A percentile compares a stretch with the other conserved stretches of the same genome.
Conservation (phyloP, 2,113 vertebrate species). For the Ictalurus furcatus region DNA sequence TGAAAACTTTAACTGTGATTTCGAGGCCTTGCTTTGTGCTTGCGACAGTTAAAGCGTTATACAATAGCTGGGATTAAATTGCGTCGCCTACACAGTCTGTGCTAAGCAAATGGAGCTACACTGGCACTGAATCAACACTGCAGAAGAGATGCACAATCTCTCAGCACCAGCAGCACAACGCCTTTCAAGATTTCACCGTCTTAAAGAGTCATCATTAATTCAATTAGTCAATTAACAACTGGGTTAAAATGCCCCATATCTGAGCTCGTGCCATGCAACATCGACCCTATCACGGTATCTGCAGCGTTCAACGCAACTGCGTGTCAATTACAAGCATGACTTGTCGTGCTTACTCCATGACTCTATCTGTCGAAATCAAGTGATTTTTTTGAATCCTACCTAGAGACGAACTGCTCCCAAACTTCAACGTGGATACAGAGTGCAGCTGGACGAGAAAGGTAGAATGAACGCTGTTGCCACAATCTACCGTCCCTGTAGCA, state of each 20-base stretch:
- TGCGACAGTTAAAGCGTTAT: neutral
- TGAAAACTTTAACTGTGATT: neutral
- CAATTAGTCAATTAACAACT: neutral
- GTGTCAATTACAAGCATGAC: neutral
- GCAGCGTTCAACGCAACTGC: conserved; percentile 3
- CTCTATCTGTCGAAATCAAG: neutral
- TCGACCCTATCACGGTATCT: neutral
- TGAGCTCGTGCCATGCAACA: neutral
- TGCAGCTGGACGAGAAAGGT: neutral
- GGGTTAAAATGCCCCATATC: neutral
- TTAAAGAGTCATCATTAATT: neutral
- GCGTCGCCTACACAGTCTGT: conserved; percentile 1
- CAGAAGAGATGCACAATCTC: conserved; percentile 12
- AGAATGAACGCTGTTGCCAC: neutral
- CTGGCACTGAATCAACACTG: conserved; percentile 49
- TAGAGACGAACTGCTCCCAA: neutral
- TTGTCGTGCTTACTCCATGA: neutral
- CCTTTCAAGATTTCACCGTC: neutral
- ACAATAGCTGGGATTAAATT: neutral
- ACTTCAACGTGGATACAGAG: neutral
- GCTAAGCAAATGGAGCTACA: neutral
- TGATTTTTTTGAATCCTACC: neutral
- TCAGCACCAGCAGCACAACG: neutral
- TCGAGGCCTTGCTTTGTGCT: neutral
- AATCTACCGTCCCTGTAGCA: neutral